Conservation (phyloP, 2,888 invertebrate species). For the Thereva nobilitata region DNA sequence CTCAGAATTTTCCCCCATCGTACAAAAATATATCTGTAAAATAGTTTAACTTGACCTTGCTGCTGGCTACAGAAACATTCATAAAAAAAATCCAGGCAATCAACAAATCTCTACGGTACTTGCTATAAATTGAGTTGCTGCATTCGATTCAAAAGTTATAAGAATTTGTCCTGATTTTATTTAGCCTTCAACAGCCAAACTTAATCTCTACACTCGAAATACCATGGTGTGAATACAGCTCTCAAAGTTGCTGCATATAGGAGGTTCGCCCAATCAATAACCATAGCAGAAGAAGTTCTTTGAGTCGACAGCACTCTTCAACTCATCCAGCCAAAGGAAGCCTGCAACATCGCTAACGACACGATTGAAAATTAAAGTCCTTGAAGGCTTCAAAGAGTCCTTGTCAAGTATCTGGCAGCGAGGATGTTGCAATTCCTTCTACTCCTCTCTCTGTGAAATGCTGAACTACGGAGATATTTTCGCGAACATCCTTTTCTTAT, state of each 20-base stretch:
- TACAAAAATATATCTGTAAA: too few species aligned
- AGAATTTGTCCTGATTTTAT: too few species aligned
- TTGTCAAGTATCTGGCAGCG: constrained; percentile 7
- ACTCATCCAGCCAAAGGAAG: constrained; percentile 1
- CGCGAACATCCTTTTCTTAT: constrained; percentile 18
- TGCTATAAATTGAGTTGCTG: too few species aligned
- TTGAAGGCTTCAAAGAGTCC: constrained; percentile 23
- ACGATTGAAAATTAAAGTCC: constrained; percentile 38
- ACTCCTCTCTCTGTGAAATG: constrained; percentile 1
- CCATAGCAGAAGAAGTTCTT: constrained; percentile 29
- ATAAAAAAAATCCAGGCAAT: too few species aligned
- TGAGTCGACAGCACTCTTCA: constrained; percentile 15
- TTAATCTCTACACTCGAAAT: neutral
- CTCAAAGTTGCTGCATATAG: neutral
- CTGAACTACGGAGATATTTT: constrained; percentile 15
- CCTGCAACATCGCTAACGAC: constrained; percentile 31
- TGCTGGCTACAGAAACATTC: too few species aligned
- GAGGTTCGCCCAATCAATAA: constrained; percentile 23
- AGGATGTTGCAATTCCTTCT: constrained; percentile 12
- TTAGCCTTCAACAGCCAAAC: neutral
- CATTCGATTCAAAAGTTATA: neutral
- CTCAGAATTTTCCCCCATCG: too few species aligned
- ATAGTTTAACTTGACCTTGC: too few species aligned
- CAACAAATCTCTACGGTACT: too few species aligned
- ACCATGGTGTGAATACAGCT: constrained; percentile 8